These are phyloP conservation scores for Monarcha castaneiventris DNA, from an alignment of 2,113 vertebrate species.

Conservation along the genomic window DNA sequence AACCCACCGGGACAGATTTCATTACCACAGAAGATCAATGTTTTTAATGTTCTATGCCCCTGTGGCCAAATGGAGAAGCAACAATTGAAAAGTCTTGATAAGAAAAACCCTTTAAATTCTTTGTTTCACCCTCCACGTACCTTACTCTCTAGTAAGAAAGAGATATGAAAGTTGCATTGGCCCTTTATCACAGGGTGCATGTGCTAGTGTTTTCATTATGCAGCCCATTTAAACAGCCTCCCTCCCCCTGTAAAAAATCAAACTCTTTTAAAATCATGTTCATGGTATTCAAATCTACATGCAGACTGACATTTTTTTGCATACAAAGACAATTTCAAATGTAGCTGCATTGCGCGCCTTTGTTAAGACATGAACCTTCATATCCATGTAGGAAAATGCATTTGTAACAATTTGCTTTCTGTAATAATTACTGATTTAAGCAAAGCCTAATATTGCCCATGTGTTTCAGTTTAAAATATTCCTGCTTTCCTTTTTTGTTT, in stretches of 20 bases:
- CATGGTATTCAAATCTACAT: background rate
- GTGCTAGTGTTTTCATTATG: background rate
- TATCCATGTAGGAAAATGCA: background rate
- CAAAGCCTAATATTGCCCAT: background rate
- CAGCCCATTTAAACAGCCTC: background rate
- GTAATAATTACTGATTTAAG: background rate
- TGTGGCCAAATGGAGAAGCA: background rate
- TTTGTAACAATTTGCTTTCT: background rate
- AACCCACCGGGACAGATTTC: background rate
- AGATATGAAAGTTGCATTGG: background rate
- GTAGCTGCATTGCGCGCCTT: background rate
- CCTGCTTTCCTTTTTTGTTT: background rate
- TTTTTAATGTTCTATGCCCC: background rate
- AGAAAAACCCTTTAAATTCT: background rate
- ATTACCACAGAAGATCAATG: background rate
- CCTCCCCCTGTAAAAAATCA: background rate
- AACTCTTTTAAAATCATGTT: background rate
- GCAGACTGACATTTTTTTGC: background rate
- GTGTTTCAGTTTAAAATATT: background rate
- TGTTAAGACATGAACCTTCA: background rate
- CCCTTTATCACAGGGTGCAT: background rate
- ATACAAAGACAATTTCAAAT: background rate
- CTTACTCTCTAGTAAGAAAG: background rate
- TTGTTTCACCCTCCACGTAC: background rate
- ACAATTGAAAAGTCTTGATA: background rate